Conservation (phyloP, 2,888 invertebrate species). For the Cetonia aurata region DNA sequence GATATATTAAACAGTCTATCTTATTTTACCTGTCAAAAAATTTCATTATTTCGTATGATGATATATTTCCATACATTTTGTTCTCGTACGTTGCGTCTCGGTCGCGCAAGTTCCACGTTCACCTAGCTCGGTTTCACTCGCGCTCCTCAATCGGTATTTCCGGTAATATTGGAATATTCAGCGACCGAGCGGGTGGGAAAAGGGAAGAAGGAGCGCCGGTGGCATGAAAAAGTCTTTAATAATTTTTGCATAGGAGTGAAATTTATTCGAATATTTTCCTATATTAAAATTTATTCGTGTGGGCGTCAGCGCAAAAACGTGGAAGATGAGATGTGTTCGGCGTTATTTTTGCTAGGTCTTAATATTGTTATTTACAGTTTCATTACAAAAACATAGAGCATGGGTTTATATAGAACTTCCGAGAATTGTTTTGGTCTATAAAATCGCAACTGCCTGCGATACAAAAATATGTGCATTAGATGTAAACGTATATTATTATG, state of each 20-base stretch:
- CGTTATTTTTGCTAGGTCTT: conserved; percentile 22
- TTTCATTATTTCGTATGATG: conserved; percentile 65
- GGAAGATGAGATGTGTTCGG: conserved; percentile 12
- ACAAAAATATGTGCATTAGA: too few species aligned
- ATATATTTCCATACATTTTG: conserved; percentile 61
- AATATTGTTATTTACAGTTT: conserved; percentile 30
- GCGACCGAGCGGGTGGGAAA: conserved; percentile 21
- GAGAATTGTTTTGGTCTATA: not conserved
- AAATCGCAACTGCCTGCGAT: too few species aligned
- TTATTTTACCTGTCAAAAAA: conserved; percentile 64
- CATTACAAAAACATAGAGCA: not conserved
- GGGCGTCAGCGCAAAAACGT: not conserved
- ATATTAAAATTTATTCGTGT: conserved; percentile 37
- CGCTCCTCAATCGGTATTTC: conserved; percentile 45
- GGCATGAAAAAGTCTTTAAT: conserved; percentile 38
- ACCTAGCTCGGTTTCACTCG: conserved; percentile 15
- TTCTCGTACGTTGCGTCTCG: conserved; percentile 48
- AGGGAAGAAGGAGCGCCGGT: conserved; percentile 5
- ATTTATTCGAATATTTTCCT: conserved; percentile 41
- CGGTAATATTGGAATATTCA: conserved; percentile 44
- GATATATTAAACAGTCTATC: conserved; percentile 64
- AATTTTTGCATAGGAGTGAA: conserved; percentile 42
- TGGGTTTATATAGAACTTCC: too few species aligned
- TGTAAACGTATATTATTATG: too few species aligned
- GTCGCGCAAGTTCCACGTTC: conserved; percentile 9